Evolutionary conservation across 2,113 vertebrate genomes (phyloP).

Genomic region (Etheostoma spectabile): DNA sequence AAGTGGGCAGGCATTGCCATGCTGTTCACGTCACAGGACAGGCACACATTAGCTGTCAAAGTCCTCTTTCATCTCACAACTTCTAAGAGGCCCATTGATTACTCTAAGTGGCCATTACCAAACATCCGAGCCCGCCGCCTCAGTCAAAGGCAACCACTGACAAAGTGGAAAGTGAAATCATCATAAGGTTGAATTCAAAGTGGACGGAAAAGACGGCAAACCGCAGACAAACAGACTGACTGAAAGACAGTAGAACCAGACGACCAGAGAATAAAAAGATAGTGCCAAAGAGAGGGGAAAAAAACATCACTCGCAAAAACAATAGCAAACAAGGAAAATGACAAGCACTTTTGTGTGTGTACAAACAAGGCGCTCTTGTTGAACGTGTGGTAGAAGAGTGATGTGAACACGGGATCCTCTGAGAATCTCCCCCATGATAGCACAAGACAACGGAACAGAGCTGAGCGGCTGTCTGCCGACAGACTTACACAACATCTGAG

Average conservation of each 20-base stretch:
- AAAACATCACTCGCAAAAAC: slow-evolving; percentile 47
- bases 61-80: slow-evolving; percentile 85
- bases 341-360: slow-evolving; percentile 65
- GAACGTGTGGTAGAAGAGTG: slow-evolving; percentile 56
- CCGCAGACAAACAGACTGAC: slow-evolving; percentile 45
- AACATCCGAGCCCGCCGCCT: slow-evolving; percentile 77
- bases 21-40: slow-evolving; percentile 83
- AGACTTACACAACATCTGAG: slow-evolving; percentile 39
- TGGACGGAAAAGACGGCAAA: slow-evolving; percentile 51
- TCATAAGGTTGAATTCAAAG: slow-evolving; percentile 64
- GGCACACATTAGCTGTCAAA: slow-evolving; percentile 85
- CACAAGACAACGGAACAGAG: slow-evolving; percentile 60
- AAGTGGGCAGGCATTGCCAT: slow-evolving; percentile 80
- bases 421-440: slow-evolving; percentile 61
- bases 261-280: slow-evolving; percentile 35
- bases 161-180: slow-evolving; percentile 74
- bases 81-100: slow-evolving; percentile 87
- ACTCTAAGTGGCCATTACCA: slow-evolving; percentile 88
- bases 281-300: slow-evolving; percentile 27
- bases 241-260: slow-evolving; percentile 32
- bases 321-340: slow-evolving; percentile 56
- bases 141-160: slow-evolving; percentile 74
- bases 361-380: slow-evolving; percentile 69
- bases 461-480: slow-evolving; percentile 57
- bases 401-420: slow-evolving; percentile 70